Evolutionary conservation across 2,888 invertebrate genomes (phyloP), one percentile per base, ranked within the genome.

Genomic region (Timema cristinae): DNA sequence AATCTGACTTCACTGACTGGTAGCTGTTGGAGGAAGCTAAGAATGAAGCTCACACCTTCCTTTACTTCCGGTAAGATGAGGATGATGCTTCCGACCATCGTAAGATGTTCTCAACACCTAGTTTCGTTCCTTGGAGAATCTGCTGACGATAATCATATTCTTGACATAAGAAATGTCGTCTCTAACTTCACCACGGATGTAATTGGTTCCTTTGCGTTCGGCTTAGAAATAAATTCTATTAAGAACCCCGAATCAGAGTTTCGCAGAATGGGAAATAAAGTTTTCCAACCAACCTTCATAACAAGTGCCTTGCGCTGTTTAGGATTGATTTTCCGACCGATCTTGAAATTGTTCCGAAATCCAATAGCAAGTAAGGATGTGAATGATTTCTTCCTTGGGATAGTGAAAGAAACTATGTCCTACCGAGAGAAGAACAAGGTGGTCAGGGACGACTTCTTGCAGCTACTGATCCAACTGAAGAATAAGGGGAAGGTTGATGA

Each of bases 391-490:
- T 87, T 71, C 50, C 75, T 8, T 71, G 72, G 48, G 75, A 32
- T 79, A 7, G 78, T 80, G 6, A 75, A 76, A 50, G 77, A 78
- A 1, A 78, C 79, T 6, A 76, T 80, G 59, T 71, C 73, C 10
- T 74, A 76, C 61, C 75, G 81, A 10, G 75, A 78, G 67, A 71
- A 75, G 15, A 76, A 76, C 68, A 77, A 76, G 13, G 72, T 77
- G 15, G 75, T 72, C n/a, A 73, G 79, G 13, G 78, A 79, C 67
- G 88, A 87, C 79, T 87, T 88, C 75, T 78, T 89, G 67, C 85
- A 88, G 75, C 77, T 87, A 5, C 79, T 87, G 66, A 81, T 86
- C 51, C 82, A 87, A 63, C 77, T 87, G 50, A 85, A 84, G 75
- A 82, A 84, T 67, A 81, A 83, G 72, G 81, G 81, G 47, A 76